These are phyloP conservation scores for Rotaria socialis DNA, from an alignment of 2,888 invertebrate genomes.

Conservation along the genomic window DNA sequence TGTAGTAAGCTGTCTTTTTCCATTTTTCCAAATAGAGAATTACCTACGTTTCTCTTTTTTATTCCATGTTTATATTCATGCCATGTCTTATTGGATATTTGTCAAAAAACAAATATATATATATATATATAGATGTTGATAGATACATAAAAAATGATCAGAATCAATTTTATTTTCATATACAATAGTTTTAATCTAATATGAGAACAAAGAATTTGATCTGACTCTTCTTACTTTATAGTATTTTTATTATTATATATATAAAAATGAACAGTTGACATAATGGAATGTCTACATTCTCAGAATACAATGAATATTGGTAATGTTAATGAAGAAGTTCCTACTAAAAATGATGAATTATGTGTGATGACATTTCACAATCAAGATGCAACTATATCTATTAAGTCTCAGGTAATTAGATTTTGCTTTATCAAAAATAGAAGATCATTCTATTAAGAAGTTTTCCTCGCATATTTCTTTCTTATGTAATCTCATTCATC, in stretches of 20 bases:
- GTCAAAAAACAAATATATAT: neutral
- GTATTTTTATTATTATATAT: neutral
- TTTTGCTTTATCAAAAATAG: neutral
- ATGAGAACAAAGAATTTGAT: neutral
- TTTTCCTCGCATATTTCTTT: neutral
- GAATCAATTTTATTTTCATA: neutral
- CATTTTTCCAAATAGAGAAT: neutral
- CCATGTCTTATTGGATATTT: neutral
- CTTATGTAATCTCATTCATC: neutral
- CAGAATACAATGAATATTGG: neutral
- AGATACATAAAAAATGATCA: neutral
- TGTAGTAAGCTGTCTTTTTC: neutral
- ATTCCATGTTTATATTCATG: neutral
- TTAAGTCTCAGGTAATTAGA: neutral
- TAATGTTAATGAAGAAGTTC: neutral
- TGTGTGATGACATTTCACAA: neutral
- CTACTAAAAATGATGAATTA: neutral
- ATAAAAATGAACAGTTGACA: neutral
- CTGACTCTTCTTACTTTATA: neutral
- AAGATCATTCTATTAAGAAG: too few species aligned
- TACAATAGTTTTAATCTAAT: neutral
- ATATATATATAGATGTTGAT: neutral
- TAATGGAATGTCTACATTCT: neutral
- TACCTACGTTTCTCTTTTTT: neutral
- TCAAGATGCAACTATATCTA: neutral